Percentiles rank a stretch among this genome's conserved stretches.
phyloP scores from a whole-genome alignment of 1,140 invertebrate genomes.

The Plectus sambesii region DNA sequence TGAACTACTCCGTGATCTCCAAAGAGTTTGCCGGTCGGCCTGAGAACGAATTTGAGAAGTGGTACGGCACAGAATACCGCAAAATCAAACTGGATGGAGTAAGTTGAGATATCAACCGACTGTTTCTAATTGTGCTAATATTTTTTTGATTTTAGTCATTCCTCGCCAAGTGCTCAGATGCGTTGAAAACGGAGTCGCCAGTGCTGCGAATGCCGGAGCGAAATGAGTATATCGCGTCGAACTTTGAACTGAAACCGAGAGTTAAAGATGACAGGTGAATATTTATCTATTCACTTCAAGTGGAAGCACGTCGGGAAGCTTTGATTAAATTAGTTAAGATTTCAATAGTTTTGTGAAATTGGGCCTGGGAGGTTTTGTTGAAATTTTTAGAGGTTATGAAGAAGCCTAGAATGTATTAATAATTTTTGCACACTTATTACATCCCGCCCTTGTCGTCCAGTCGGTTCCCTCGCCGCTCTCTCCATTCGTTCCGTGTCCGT shows the following conservation, averaged over 20 bases:
- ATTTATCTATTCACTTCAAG: no score
- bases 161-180: constrained; percentile 12
- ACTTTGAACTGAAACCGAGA: constrained; percentile 63
- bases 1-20: constrained; percentile 59
- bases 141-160: no score
- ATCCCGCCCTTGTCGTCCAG: no score
- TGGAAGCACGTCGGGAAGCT: no score
- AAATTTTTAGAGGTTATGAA: no score
- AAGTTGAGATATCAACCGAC: no score
- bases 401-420: no score
- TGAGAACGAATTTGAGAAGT: constrained; percentile 56
- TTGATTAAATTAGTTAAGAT: constrained; percentile 21
- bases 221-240: constrained; percentile 81
- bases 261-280: constrained; percentile 35
- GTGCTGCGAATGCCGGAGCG: constrained; percentile 63
- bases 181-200: constrained; percentile 30
- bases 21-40: constrained; percentile 58
- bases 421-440: no score
- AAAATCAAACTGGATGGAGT: constrained; percentile 58
- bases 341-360: constrained; percentile 22
- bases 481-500: no score
- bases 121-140: no score
- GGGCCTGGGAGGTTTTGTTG: no score
- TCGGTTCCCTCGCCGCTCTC: no score
- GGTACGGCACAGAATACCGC: constrained; percentile 80